Conservation (phyloP, 2,888 invertebrate species). For the Mythimna vitellina region DNA sequence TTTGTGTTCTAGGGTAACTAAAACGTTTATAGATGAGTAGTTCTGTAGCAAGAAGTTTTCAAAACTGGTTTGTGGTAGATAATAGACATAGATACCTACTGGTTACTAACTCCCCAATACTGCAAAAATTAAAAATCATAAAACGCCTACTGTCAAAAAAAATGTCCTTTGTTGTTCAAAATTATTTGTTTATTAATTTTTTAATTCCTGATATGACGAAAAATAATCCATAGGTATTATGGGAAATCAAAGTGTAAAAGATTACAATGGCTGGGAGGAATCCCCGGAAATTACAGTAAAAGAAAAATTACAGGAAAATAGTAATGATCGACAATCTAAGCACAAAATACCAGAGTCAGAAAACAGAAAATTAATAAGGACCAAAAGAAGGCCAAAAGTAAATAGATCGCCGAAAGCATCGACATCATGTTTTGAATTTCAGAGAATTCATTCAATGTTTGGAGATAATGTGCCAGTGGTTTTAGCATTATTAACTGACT, state of each 20-base stretch:
- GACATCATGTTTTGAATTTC: constrained; percentile 47
- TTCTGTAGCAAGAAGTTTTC: neutral
- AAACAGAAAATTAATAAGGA: constrained; percentile 48
- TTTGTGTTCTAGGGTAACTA: too few relatives aligned
- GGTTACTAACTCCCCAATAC: neutral
- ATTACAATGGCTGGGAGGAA: constrained; percentile 34
- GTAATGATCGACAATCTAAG: constrained; percentile 33
- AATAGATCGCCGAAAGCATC: constrained; percentile 31
- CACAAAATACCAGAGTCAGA: constrained; percentile 30
- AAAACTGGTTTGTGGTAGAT: neutral
- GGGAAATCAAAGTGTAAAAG: constrained; percentile 65
- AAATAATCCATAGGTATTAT: constrained; percentile 39
- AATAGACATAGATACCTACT: neutral
- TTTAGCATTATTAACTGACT: constrained; percentile 64
- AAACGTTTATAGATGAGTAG: too few relatives aligned
- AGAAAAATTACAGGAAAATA: constrained; percentile 7
- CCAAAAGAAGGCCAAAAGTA: constrained; percentile 42
- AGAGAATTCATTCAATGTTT: constrained; percentile 55
- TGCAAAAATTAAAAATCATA: neutral
- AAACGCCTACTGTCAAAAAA: constrained; percentile 31
- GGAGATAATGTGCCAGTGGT: constrained; percentile 64
- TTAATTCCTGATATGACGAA: constrained; percentile 17
- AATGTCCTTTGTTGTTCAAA: constrained; percentile 22
- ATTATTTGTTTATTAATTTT: constrained; percentile 26
- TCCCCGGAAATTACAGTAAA: constrained; percentile 46